phyloP scores from a whole-genome alignment of 2,797 vertebrate species.

The Euthynnus affinis region DNA sequence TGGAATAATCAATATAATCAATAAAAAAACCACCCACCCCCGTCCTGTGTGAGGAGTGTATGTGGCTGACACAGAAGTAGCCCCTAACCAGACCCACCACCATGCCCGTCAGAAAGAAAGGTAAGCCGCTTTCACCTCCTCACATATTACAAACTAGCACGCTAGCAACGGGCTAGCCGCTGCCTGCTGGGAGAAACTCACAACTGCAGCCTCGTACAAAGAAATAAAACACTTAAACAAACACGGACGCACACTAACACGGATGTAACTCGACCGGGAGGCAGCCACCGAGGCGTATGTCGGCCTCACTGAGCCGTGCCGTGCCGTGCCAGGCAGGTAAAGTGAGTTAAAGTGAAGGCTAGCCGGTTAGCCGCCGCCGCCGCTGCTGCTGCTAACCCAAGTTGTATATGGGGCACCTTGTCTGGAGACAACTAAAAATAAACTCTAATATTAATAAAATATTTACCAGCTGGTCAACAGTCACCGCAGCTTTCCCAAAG shows the following conservation, averaged over 20 bases:
- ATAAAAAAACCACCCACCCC: neutral
- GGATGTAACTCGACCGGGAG: rapidly evolving
- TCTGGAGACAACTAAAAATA: slow-evolving; percentile 72
- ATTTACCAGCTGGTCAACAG: slow-evolving; percentile 7
- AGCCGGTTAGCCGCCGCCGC: slow-evolving; percentile 70
- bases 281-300: rapidly evolving
- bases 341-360: slow-evolving; percentile 64
- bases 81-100: slow-evolving; percentile 52
- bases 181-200: slow-evolving; percentile 23
- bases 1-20: slow-evolving; percentile 5
- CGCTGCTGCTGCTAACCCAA: slow-evolving; percentile 72
- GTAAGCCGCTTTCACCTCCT: slow-evolving; percentile 83
- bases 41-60: slow-evolving; percentile 43
- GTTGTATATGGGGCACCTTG: slow-evolving; percentile 71
- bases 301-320: neutral
- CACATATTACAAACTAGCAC: slow-evolving; percentile 29
- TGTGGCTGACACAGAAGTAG: slow-evolving; percentile 51
- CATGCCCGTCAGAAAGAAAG: slow-evolving; percentile 96
- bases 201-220: neutral
- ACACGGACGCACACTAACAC: neutral
- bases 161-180: slow-evolving; percentile 69
- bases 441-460: slow-evolving; percentile 60
- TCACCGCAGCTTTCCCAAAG: rapidly evolving
- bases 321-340: slow-evolving; percentile 41
- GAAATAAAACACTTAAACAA: neutral